A percentile compares a stretch with the other conserved stretches of the same genome.
phyloP scores from a whole-genome alignment of 2,888 invertebrate genomes.

The Uloborus plumipes region DNA sequence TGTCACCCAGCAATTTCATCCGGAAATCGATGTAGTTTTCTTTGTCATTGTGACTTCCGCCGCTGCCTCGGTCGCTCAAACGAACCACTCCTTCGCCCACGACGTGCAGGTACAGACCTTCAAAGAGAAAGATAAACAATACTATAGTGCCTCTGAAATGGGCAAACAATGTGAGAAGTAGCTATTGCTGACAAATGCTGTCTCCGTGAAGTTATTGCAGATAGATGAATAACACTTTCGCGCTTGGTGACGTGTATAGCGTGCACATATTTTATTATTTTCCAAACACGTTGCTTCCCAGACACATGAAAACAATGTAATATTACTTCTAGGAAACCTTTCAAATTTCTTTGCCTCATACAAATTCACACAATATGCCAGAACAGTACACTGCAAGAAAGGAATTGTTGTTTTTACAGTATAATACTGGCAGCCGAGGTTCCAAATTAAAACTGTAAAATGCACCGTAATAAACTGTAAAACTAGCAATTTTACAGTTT shows the following conservation, averaged over 20 bases:
- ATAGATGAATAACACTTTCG: neutral
- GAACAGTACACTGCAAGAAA: too few relatives aligned
- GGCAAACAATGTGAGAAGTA: neutral
- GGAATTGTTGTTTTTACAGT: too few relatives aligned
- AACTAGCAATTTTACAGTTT: too few relatives aligned
- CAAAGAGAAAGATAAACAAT: neutral
- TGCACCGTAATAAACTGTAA: too few relatives aligned
- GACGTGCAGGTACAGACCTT: conserved; percentile 92
- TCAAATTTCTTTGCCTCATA: neutral
- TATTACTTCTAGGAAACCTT: neutral
- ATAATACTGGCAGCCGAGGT: too few relatives aligned
- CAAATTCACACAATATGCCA: neutral
- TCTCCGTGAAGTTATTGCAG: neutral
- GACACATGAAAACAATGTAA: too few relatives aligned
- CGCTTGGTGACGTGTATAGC: neutral
- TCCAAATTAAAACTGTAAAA: too few relatives aligned
- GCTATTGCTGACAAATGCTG: neutral
- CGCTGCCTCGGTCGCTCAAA: conserved; percentile 72
- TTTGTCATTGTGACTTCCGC: conserved; percentile 77
- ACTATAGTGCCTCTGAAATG: neutral
- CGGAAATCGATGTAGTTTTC: conserved; percentile 96
- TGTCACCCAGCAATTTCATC: conserved; percentile 89
- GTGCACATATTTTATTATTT: too few relatives aligned
- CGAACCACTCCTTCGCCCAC: conserved; percentile 95
- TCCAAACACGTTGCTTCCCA: too few relatives aligned